Evolutionary conservation across 2,797 vertebrate genomes (phyloP).

Genomic region (Lacerta viridis): DNA sequence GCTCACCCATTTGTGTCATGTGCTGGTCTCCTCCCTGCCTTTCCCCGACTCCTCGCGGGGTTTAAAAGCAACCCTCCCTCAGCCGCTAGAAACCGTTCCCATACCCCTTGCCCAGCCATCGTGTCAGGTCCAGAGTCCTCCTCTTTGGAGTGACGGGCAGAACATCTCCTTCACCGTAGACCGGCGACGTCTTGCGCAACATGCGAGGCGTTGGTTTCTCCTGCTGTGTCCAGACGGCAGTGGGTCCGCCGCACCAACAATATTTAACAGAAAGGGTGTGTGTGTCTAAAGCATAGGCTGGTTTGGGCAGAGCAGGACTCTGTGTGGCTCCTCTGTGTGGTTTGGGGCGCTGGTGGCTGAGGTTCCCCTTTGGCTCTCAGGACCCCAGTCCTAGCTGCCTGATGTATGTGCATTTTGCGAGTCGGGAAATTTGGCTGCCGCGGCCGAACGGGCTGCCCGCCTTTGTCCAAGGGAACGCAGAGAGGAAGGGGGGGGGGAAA

Average conservation of each 20-base stretch:
- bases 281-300: not conserved
- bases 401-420: not conserved
- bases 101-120: not conserved
- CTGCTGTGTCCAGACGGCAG: not conserved
- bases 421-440: not conserved
- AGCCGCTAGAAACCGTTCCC: not conserved
- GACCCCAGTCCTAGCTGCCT: too few relatives aligned
- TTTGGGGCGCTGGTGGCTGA: too few relatives aligned
- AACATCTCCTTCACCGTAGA: too few relatives aligned
- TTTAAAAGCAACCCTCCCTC: not conserved
- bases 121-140: not conserved
- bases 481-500: too few relatives aligned
- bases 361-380: accelerated
- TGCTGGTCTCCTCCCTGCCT: not conserved
- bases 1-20: not conserved
- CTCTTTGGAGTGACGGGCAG: not conserved
- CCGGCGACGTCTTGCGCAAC: not conserved
- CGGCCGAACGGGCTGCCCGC: accelerated
- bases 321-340: not conserved
- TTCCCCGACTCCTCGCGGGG: not conserved
- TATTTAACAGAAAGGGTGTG: constrained; percentile 6
- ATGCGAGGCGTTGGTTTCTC: not conserved
- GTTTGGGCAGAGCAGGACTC: not conserved
- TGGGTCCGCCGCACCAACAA: not conserved
- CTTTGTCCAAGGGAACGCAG: too few relatives aligned